These are phyloP conservation scores for Heterochromis multidens DNA, from an alignment of 2,113 vertebrate genomes.

Conservation along the genomic window DNA sequence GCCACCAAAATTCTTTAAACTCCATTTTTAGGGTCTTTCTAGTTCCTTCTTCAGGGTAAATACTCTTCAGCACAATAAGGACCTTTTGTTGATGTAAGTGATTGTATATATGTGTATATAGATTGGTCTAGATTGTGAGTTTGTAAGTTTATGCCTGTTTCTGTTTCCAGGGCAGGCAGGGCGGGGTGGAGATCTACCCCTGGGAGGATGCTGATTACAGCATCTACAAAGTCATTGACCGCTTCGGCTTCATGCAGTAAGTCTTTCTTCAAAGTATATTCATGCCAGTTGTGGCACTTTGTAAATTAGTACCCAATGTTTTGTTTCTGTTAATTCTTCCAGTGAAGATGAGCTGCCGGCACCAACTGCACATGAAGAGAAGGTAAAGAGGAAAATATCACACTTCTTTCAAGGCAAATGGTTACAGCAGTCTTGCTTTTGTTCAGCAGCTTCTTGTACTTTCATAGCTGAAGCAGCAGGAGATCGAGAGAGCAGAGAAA, in stretches of 20 bases:
- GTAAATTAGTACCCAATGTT: not conserved
- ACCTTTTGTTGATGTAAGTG: not conserved
- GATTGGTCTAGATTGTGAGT: not conserved
- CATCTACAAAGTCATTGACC: slow-evolving; percentile 86
- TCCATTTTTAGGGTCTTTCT: not conserved
- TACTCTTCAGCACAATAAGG: not conserved
- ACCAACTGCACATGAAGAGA: slow-evolving; percentile 82
- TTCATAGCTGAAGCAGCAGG: slow-evolving; percentile 83
- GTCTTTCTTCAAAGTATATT: not conserved
- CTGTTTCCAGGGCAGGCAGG: slow-evolving; percentile 77
- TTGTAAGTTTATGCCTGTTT: slow-evolving; percentile 23
- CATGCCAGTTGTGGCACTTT: no score
- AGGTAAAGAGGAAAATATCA: slow-evolving; percentile 69
- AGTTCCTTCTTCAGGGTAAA: not conserved
- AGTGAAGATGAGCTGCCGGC: slow-evolving; percentile 85
- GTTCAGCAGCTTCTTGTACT: not conserved
- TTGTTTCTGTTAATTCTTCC: not conserved
- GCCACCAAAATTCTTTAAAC: not conserved
- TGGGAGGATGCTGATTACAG: slow-evolving; percentile 88
- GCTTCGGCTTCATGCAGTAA: slow-evolving; percentile 90
- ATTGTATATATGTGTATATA: not conserved
- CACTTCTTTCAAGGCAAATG: not conserved
- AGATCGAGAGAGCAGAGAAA: slow-evolving; percentile 86
- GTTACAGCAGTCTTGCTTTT: not conserved
- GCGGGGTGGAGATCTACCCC: slow-evolving; percentile 70